Percentiles rank a stretch among this genome's conserved stretches.
Conservation (phyloP, 2,888 invertebrate species). For the Apotomis turbidana region DNA sequence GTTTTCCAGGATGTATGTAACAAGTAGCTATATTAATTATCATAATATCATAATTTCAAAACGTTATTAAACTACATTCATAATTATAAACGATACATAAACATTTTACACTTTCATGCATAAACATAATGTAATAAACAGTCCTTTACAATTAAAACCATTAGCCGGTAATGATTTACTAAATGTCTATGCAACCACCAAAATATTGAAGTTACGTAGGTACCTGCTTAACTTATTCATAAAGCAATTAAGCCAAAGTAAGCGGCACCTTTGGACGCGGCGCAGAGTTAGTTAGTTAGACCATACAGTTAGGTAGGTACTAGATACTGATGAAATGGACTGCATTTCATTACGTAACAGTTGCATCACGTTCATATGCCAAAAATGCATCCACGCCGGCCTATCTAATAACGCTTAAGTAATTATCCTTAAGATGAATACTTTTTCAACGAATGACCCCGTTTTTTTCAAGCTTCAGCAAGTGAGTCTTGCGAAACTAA, state of each 20-base stretch:
- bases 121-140: neutral
- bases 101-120: neutral
- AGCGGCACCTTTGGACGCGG: neutral
- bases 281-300: neutral
- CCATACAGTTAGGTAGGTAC: neutral
- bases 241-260: neutral
- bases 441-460: slow-evolving; percentile 44
- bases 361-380: neutral
- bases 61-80: neutral
- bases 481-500: slow-evolving; percentile 23
- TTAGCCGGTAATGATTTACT: neutral
- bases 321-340: neutral
- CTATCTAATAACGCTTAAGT: slow-evolving; percentile 37
- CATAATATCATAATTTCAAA: neutral
- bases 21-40: too few relatives aligned
- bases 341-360: slow-evolving; percentile 11
- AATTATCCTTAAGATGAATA: slow-evolving; percentile 51
- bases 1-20: too few relatives aligned
- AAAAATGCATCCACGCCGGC: neutral
- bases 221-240: neutral
- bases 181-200: neutral
- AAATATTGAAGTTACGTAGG: neutral
- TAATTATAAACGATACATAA: neutral
- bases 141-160: neutral
- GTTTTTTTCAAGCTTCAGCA: slow-evolving; percentile 36